Percentiles rank a stretch among this genome's conserved stretches.
Conservation (phyloP, 2,797 vertebrate genomes). For the Fistularia tabacaria region DNA sequence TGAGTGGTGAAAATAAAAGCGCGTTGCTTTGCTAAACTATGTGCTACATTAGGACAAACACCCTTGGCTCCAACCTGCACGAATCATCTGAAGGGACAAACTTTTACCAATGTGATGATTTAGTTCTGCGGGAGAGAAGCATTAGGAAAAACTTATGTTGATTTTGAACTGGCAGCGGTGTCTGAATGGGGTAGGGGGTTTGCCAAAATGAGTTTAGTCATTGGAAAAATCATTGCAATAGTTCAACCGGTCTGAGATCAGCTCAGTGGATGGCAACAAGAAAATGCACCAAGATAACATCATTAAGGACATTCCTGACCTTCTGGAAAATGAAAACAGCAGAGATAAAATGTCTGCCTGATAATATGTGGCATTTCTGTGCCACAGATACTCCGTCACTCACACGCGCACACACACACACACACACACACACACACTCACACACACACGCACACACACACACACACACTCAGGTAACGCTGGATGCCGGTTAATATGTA, state of each 20-base stretch:
- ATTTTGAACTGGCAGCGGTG: neutral
- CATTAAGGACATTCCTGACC: conserved; percentile 5
- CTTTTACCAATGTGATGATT: conserved; percentile 1
- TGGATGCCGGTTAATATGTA: too few species aligned
- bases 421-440: too few species aligned
- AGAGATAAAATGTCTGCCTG: conserved; percentile 15
- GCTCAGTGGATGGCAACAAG: neutral
- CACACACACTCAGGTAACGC: too few species aligned
- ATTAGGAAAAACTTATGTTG: neutral
- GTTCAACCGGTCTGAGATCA: conserved; percentile 4
- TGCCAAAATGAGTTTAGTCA: neutral
- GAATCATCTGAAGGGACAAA: conserved; percentile 20
- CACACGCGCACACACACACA: too few species aligned
- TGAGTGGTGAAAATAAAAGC: too few species aligned
- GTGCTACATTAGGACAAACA: too few species aligned
- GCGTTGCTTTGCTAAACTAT: too few species aligned
- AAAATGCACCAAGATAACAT: conserved; percentile 21
- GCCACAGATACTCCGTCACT: neutral
- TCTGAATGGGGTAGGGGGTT: neutral
- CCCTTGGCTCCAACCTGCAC: neutral
- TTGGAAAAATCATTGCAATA: neutral
- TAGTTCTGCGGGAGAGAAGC: neutral
- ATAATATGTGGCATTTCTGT: neutral
- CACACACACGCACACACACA: too few species aligned
- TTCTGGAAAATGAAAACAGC: conserved; percentile 22